Conservation (phyloP, 2,888 invertebrate species). For the Scaptomyza polygonia region DNA sequence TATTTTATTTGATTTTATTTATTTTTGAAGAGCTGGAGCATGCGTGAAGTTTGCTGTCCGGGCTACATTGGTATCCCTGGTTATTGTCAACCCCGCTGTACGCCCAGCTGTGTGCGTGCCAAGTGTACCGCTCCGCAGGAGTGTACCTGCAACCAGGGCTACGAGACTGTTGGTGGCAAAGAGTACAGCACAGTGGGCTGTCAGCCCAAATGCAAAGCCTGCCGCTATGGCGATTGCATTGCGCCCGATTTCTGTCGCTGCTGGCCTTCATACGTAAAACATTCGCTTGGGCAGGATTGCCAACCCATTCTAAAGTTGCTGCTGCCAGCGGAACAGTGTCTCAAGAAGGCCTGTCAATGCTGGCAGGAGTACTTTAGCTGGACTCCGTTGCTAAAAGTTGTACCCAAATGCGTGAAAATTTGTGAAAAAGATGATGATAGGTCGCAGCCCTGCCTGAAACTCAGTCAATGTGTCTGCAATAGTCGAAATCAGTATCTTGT, state of each 20-base stretch:
- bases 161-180: not conserved
- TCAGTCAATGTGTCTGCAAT: conserved; percentile 17
- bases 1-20: not conserved
- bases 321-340: conserved; percentile 4
- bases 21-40: not conserved
- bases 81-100: conserved; percentile 7
- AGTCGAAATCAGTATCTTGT: conserved; percentile 6
- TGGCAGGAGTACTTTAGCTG: conserved; percentile 6
- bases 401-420: not conserved
- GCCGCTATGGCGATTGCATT: conserved; percentile 27
- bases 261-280: conserved; percentile 15
- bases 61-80: conserved; percentile 17
- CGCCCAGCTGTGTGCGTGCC: conserved; percentile 15
- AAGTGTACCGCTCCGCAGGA: conserved; percentile 20
- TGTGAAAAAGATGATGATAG: not conserved
- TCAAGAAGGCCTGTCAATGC: not conserved
- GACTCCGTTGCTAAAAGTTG: not conserved
- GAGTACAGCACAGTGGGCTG: conserved; percentile 10
- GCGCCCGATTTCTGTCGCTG: conserved; percentile 22
- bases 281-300: conserved; percentile 1
- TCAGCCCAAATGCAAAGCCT: conserved; percentile 25
- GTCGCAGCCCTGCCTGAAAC: conserved; percentile 5
- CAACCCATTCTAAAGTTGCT: conserved; percentile 9
- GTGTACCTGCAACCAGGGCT: conserved; percentile 25
- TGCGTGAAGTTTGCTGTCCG: conserved; percentile 16